Percentiles rank a stretch among this genome's conserved stretches.
Conservation (phyloP, 2,113 vertebrate species). For the Leucoraja erinaceus region DNA sequence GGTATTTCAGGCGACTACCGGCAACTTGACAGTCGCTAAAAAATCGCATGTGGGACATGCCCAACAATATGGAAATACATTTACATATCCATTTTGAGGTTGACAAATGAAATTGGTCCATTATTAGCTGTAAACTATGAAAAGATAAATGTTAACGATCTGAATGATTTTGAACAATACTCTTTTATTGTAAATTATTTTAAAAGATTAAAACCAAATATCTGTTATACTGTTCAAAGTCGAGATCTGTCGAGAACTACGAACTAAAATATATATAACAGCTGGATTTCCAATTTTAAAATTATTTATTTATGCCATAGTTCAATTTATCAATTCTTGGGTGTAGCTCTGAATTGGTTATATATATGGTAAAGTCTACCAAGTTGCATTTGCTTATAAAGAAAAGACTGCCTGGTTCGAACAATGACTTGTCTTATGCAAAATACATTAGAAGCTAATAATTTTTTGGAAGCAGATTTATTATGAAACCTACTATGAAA, state of each 20-base stretch:
- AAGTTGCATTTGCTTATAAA: neutral
- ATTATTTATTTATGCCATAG: neutral
- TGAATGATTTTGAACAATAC: neutral
- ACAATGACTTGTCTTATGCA: neutral
- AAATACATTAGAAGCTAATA: neutral
- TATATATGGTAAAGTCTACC: too few species aligned
- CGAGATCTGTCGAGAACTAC: neutral
- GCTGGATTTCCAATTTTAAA: neutral
- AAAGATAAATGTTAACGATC: neutral
- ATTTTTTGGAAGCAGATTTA: conserved; percentile 5
- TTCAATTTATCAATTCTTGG: neutral
- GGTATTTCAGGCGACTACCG: too few species aligned
- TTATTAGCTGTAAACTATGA: neutral
- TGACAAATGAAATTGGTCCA: neutral
- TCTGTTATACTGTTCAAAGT: neutral
- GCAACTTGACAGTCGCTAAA: too few species aligned
- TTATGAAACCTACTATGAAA: neutral
- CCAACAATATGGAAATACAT: neutral
- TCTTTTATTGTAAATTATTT: too few species aligned
- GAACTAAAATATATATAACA: neutral
- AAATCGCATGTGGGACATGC: too few species aligned
- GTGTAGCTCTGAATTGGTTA: neutral
- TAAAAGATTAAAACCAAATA: neutral
- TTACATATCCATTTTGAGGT: neutral
- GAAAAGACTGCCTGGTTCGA: neutral